These are phyloP conservation scores for Corythornis madagascariensis DNA, from an alignment of 2,113 vertebrate genomes.

Conservation along the genomic window DNA sequence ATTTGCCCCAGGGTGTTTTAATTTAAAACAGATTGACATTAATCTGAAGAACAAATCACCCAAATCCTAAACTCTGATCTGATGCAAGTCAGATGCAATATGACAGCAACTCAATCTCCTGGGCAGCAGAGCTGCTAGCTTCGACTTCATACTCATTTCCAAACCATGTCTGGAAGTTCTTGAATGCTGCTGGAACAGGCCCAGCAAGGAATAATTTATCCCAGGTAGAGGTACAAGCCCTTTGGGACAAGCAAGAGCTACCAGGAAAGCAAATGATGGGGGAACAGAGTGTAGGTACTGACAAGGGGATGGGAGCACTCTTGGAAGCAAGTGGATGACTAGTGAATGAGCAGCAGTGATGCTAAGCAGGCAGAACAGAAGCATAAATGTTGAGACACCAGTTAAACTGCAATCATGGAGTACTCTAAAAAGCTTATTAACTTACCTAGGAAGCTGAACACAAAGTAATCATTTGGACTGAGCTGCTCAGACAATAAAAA, in stretches of 20 bases:
- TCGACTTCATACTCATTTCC: slow-evolving; percentile 33
- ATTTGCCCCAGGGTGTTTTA: slow-evolving; percentile 64
- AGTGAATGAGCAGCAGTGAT: background rate
- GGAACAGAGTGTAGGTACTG: background rate
- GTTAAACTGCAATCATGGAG: background rate
- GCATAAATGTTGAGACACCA: background rate
- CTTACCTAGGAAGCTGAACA: background rate
- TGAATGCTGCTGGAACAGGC: slow-evolving; percentile 1
- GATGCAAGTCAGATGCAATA: slow-evolving; percentile 66
- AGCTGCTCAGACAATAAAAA: slow-evolving; percentile 20
- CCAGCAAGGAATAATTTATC: slow-evolving; percentile 22
- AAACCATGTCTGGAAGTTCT: background rate
- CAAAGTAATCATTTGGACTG: background rate
- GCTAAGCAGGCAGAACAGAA: background rate
- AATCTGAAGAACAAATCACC: slow-evolving; percentile 67
- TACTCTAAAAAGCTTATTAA: slow-evolving; percentile 13
- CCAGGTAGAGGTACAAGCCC: background rate
- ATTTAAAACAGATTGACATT: slow-evolving; percentile 70
- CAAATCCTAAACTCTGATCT: slow-evolving; percentile 65
- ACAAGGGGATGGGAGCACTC: background rate
- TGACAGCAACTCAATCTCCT: slow-evolving; percentile 65
- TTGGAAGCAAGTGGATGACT: background rate
- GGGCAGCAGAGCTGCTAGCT: slow-evolving; percentile 46
- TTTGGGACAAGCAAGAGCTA: background rate
- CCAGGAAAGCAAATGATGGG: background rate